Evolutionary conservation across 2,797 vertebrate species (phyloP).

Genomic region (Pseudomugil tenellus): DNA sequence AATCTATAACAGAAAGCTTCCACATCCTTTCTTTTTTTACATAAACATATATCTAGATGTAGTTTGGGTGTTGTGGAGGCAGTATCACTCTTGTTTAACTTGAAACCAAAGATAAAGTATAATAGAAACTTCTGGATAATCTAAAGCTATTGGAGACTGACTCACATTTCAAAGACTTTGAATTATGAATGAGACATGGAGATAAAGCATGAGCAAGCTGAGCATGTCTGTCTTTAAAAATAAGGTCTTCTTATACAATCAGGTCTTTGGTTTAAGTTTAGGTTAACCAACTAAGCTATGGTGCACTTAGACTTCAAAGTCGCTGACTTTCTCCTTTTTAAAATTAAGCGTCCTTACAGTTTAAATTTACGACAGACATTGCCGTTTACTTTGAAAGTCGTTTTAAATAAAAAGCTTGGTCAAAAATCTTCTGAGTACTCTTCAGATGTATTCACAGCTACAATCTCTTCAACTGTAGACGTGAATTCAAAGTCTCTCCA

Average conservation of each 20-base stretch:
- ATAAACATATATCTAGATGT: background rate
- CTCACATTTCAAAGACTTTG: background rate
- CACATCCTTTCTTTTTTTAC: too few species aligned
- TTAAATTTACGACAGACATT: conserved; percentile 1
- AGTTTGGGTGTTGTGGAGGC: background rate
- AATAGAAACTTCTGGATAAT: background rate
- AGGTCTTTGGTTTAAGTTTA: background rate
- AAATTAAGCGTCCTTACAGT: background rate
- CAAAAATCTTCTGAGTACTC: conserved; percentile 8
- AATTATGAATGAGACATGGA: background rate
- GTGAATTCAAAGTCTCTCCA: conserved; percentile 20
- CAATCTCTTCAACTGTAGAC: background rate
- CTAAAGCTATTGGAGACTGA: background rate
- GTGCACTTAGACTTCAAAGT: conserved; percentile 4
- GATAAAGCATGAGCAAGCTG: background rate
- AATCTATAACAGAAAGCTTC: background rate
- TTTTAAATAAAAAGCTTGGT: conserved; percentile 20
- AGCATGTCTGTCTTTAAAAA: background rate
- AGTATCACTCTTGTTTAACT: background rate
- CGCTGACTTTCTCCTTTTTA: background rate
- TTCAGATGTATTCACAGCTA: conserved; percentile 6
- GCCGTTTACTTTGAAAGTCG: background rate
- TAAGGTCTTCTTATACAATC: background rate
- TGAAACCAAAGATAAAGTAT: background rate
- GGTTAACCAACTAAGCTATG: background rate